Evolutionary conservation across 2,797 vertebrate species (phyloP).

Genomic region (Setipinna tenuifilis): DNA sequence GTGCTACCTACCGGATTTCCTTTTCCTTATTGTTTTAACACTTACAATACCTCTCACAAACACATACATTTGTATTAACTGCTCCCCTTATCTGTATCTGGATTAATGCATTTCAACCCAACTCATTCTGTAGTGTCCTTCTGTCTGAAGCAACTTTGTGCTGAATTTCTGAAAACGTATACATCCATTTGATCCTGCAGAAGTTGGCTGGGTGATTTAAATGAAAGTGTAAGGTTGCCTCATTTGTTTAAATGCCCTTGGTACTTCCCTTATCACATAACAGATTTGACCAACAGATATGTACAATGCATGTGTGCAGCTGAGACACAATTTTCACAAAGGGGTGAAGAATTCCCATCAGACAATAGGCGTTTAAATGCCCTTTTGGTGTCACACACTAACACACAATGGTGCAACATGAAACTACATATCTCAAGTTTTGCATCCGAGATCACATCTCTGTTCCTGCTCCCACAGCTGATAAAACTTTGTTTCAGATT

Average conservation of each 20-base stretch:
- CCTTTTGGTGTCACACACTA: conserved; percentile 1
- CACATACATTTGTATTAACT: background rate
- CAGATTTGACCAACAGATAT: background rate
- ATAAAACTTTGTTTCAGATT: background rate
- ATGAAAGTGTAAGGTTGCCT: background rate
- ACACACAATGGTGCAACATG: conserved; percentile 42
- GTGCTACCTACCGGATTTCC: background rate
- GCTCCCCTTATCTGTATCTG: background rate
- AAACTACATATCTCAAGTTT: conserved; percentile 42
- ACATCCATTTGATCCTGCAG: background rate
- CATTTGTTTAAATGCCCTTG: background rate
- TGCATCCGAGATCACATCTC: conserved; percentile 15
- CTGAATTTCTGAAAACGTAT: background rate
- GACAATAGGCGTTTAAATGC: conserved; percentile 35
- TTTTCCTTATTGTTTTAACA: background rate
- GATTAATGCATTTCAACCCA: too few relatives aligned
- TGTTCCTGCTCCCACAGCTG: background rate
- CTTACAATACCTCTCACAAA: background rate
- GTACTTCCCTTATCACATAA: background rate
- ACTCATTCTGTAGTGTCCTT: background rate
- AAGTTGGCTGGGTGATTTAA: background rate
- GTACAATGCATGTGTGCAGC: background rate
- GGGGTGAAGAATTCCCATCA: conserved; percentile 11
- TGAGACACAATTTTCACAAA: conserved; percentile 5
- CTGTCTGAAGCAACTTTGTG: background rate